Base-by-base conservation (phyloP, 1,140 invertebrate genomes). In the Arion vulgaris region DNA sequence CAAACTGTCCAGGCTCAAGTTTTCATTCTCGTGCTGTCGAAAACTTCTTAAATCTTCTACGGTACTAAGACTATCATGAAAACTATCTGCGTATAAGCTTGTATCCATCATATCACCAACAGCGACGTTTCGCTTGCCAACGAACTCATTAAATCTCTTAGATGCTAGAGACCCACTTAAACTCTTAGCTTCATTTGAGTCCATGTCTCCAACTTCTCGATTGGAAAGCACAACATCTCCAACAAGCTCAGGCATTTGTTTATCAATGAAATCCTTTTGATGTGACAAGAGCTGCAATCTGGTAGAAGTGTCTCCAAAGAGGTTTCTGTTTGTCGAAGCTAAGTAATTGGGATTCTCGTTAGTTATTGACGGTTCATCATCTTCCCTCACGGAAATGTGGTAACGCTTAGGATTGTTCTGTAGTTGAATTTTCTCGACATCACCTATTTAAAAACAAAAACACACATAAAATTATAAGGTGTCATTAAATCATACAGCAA, bases 131-230 rank as follows among this genome's bases (percentile, higher is more conserved):
- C 72, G 5, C 45, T 74, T 74, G 36, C 72, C 72, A 23, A 74
- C 72, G n/a, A 74, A 74, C 23, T 74, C 72, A 39, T 39, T 74
- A 26, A 74, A 74, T 4, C 72, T 5, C 32, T 74, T 74, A n/a
- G 72, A 36, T 39, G n/a, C 38, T 45, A 71, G n/a, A 34, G 4
- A 23, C 23, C 68, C 32, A 19, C 1, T 34, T 1, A 23, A 57
- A 19, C 26, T 23, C 23, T 57, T 23, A 19, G 15, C 9, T 57
- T 9, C 23, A n/a, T 57, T 57, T 19, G 53, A 57, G 4, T 9
- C 9, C 26, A 57, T 23, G 2, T 57, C 53, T 57, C 53, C 53
- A 11, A 15, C 2, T 4, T n/a, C 53, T 4, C 1, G 15, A n/a
- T 57, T 19, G 9, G 19, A 57, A 57, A n/a, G 7, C 9, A 4